Conservation (phyloP, 2,888 invertebrate species). For the Apotomis capreana region DNA sequence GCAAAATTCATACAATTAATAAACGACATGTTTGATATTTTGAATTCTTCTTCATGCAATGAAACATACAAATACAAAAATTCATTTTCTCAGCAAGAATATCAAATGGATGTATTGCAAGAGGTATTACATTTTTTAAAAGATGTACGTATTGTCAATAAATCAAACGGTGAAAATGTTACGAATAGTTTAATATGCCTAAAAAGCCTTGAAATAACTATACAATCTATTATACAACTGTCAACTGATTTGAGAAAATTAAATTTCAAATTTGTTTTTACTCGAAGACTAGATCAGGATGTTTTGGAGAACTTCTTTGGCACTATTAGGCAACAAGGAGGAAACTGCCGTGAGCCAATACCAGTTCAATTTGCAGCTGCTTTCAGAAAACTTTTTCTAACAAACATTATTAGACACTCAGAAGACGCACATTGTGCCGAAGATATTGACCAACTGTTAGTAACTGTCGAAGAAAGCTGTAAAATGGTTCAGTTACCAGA, state of each 20-base stretch:
- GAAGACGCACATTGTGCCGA: conserved; percentile 20
- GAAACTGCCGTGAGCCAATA: conserved; percentile 27
- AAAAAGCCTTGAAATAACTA: conserved; percentile 24
- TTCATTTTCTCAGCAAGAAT: conserved; percentile 10
- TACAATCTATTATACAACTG: conserved; percentile 18
- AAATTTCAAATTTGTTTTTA: conserved; percentile 17
- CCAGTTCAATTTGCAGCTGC: conserved; percentile 32
- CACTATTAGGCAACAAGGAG: conserved; percentile 20
- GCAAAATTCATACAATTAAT: conserved; percentile 36
- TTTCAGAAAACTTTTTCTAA: conserved; percentile 26
- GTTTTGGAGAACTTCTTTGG: conserved; percentile 28
- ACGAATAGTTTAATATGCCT: conserved; percentile 31
- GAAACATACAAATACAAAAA: conserved; percentile 37
- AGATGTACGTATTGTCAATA: conserved; percentile 13
- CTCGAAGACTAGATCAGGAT: conserved; percentile 29
- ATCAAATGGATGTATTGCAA: conserved; percentile 38
- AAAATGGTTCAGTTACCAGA: conserved; percentile 1
- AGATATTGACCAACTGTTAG: conserved; percentile 19
- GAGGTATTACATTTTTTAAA: conserved; percentile 22
- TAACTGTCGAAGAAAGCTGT: background rate
- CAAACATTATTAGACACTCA: conserved; percentile 17
- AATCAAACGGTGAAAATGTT: conserved; percentile 16
- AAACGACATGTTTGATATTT: conserved; percentile 39
- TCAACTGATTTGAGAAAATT: conserved; percentile 1
- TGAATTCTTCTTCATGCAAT: conserved; percentile 35